phyloP scores from a whole-genome alignment of 2,797 vertebrate species.

The Anguilla pacifica region DNA sequence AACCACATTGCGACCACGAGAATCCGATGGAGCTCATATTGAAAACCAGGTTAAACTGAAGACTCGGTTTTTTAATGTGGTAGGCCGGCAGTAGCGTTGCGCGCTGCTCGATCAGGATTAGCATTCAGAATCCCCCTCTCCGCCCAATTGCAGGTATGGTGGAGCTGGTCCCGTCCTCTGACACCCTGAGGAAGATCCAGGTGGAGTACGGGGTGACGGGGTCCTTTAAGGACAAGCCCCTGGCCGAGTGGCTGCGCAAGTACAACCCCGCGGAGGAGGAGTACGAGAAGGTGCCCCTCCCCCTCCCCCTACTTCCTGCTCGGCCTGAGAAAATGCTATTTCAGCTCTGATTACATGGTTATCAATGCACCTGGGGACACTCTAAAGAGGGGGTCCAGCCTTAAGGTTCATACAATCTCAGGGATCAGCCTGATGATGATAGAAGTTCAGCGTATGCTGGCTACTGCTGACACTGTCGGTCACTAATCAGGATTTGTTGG shows the following conservation, averaged over 20 bases:
- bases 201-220: constrained; percentile 97
- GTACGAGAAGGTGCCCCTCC: constrained; percentile 89
- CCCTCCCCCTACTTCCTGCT: background rate
- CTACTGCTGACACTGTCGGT: constrained; percentile 82
- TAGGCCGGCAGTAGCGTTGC: no score
- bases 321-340: background rate
- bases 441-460: constrained; percentile 75
- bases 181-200: constrained; percentile 97
- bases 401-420: background rate
- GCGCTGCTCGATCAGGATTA: background rate
- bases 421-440: background rate
- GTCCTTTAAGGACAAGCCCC: constrained; percentile 97
- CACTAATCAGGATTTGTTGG: background rate
- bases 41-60: background rate
- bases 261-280: constrained; percentile 98
- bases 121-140: background rate
- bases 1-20: background rate
- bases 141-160: constrained; percentile 84
- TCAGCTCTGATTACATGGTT: background rate
- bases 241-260: constrained; percentile 96
- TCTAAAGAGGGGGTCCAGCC: background rate
- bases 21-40: background rate
- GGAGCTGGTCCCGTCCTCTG: constrained; percentile 92
- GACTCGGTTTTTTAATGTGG: background rate
- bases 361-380: background rate